phyloP scores from a whole-genome alignment of 2,888 invertebrate species.

The Ypsolopha sequella region DNA sequence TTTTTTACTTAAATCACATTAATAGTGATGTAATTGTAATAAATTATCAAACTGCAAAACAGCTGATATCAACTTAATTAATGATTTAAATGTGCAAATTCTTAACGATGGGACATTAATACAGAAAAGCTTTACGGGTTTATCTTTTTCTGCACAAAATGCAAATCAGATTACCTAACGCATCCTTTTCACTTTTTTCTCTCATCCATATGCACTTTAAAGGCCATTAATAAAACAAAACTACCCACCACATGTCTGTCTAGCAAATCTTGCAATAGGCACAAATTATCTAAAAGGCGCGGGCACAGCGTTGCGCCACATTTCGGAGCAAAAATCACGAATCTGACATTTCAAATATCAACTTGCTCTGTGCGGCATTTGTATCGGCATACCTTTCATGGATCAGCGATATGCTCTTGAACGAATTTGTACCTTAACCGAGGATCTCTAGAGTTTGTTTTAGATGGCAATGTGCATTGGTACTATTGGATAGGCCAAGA shows the following conservation, averaged over 20 bases:
- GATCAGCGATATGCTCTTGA: background rate
- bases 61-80: too few species aligned
- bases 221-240: background rate
- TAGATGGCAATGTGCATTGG: background rate
- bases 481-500: slow-evolving; percentile 8
- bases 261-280: slow-evolving; percentile 11
- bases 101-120: background rate
- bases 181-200: too few species aligned
- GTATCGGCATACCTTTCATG: slow-evolving; percentile 14
- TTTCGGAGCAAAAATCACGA: slow-evolving; percentile 64
- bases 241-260: background rate
- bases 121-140: background rate
- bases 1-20: background rate
- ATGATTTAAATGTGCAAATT: too few species aligned
- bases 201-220: too few species aligned
- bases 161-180: too few species aligned
- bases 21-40: too few species aligned
- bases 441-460: background rate
- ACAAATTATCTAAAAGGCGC: slow-evolving; percentile 20
- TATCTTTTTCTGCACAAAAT: too few species aligned
- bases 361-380: slow-evolving; percentile 56
- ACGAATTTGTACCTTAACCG: background rate
- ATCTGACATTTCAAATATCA: slow-evolving; percentile 61
- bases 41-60: too few species aligned
- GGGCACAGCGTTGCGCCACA: slow-evolving; percentile 39